Conservation (phyloP, 2,888 invertebrate species). For the Mactromeris polynyma region DNA sequence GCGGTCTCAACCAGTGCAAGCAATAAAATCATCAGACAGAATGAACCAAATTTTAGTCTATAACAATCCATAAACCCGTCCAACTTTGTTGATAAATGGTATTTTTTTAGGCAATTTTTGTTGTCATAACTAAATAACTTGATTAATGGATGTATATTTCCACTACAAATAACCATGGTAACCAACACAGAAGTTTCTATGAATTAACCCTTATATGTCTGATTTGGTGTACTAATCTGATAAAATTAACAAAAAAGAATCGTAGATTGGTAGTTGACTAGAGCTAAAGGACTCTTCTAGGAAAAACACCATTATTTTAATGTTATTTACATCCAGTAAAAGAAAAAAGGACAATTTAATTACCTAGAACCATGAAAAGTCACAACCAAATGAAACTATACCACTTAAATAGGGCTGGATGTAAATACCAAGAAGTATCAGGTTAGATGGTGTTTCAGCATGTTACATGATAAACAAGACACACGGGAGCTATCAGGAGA, state of each 20-base stretch:
- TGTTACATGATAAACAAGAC: no score
- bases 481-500: no score
- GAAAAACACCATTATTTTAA: not conserved
- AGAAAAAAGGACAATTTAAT: not conserved
- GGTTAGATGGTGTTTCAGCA: no score
- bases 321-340: not conserved
- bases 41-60: no score
- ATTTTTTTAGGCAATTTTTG: not conserved
- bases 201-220: not conserved
- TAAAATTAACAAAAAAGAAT: not conserved
- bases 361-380: not conserved
- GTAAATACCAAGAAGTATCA: no score
- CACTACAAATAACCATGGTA: not conserved
- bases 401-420: not conserved
- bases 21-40: no score
- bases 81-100: no score
- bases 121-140: not conserved
- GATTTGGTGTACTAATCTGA: not conserved
- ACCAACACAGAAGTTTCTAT: not conserved
- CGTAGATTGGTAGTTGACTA: not conserved
- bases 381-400: not conserved
- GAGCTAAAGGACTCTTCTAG: not conserved
- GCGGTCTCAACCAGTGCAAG: no score
- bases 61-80: no score
- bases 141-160: not conserved